Percentiles rank a stretch among this genome's conserved stretches.
These are phyloP conservation scores for Eupithecia centaureata DNA, from an alignment of 2,888 invertebrate genomes.

Conservation along the genomic window DNA sequence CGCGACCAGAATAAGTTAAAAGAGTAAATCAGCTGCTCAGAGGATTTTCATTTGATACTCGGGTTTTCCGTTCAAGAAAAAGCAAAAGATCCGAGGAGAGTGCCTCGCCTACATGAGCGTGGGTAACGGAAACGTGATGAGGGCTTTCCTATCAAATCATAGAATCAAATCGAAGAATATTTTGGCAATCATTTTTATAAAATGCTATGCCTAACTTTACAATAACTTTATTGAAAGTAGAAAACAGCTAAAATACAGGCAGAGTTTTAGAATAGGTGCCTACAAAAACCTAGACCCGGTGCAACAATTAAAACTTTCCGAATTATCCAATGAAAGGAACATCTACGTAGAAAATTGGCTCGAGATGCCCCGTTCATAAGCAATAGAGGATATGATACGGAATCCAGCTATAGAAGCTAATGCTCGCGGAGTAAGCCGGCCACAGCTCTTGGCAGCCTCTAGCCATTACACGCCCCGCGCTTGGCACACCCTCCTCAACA, in stretches of 20 bases:
- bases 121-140: not conserved
- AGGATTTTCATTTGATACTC: not conserved
- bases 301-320: constrained; percentile 5
- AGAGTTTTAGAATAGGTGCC: not conserved
- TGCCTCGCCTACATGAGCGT: not conserved
- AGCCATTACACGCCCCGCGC: constrained; percentile 68
- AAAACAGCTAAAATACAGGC: not conserved
- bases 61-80: not conserved
- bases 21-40: not conserved
- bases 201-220: not conserved
- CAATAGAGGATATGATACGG: constrained; percentile 38
- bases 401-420: constrained; percentile 58
- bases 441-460: constrained; percentile 68
- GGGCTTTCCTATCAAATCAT: not conserved
- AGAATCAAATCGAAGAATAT: too few species aligned
- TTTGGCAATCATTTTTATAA: too few species aligned
- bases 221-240: not conserved
- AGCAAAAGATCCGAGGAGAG: not conserved
- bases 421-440: constrained; percentile 61
- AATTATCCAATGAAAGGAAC: constrained; percentile 4
- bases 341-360: constrained; percentile 33
- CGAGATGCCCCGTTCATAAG: constrained; percentile 29
- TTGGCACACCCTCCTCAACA: constrained; percentile 73
- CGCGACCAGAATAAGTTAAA: not conserved
- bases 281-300: not conserved